Conservation (phyloP, 2,113 vertebrate genomes). For the Nibea albiflora region DNA sequence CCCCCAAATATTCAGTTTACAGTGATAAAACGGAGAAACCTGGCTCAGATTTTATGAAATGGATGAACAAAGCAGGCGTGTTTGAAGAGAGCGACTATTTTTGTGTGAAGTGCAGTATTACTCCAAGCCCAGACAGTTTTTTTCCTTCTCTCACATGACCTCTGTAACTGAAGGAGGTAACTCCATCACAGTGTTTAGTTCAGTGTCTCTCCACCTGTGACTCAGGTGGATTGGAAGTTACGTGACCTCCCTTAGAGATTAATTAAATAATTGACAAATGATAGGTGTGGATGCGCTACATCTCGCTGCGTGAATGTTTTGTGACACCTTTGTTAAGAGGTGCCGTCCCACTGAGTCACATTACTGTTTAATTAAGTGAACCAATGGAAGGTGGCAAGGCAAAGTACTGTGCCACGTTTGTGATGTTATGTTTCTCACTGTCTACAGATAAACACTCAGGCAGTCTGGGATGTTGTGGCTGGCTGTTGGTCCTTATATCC, state of each 20-base stretch:
- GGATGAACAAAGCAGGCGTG: background rate
- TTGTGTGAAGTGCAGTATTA: too few relatives aligned
- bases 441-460: constrained; percentile 78
- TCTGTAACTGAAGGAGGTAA: background rate
- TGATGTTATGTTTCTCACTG: background rate
- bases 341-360: background rate
- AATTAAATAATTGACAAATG: constrained; percentile 30
- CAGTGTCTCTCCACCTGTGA: background rate
- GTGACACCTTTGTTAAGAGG: constrained; percentile 12
- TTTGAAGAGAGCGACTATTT: background rate
- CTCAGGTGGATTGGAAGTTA: background rate
- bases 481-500: constrained; percentile 86
- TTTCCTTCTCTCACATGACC: too few relatives aligned
- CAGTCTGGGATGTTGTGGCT: constrained; percentile 85
- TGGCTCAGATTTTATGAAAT: background rate
- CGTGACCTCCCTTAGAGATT: constrained; percentile 31
- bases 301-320: background rate
- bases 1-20: background rate
- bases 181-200: background rate
- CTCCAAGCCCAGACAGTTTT: background rate
- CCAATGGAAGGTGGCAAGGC: background rate
- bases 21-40: background rate
- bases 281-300: background rate
- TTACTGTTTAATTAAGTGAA: constrained; percentile 9
- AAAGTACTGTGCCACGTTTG: background rate